Evolutionary conservation across 1,140 invertebrate genomes (phyloP), one percentile per base, ranked within the genome.

Genomic region (Pseudomyrmex sp.): DNA sequence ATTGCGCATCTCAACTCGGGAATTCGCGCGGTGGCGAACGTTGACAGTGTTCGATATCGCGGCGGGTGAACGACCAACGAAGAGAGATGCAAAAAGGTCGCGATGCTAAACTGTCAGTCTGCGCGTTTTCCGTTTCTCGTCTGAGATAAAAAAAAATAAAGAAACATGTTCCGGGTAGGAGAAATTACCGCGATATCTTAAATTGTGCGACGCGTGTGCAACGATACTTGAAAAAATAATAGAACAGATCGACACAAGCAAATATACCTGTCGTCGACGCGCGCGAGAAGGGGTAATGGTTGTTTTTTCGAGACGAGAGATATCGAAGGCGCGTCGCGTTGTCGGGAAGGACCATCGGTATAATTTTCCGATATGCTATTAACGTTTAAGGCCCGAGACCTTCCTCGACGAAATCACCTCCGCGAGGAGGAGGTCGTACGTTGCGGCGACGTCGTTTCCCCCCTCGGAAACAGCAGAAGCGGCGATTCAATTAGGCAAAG

Each of bases 401-500:
- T 35, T 35, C 54, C 69, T 52, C 73, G 56, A 18, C 12, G 62
- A 66, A 73, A 59, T 58, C 73, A 35, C 54, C 65, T 52, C 26
- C n/a, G 59, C 66, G 72, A 61, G 48, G 52, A 69, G 56, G 52
- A 85, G 46, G 48, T 12, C 76, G 66, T 79, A 69, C 58, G 35
- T 54, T 52, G 46, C 46, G 58, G 52, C 66, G 58, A 84, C 48
- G 59, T 79, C 7, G 72, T 35, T 52, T 10, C 50, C 35, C 18
- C 12, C 65, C 54, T 52, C 65, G 44, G 56, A 26, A 56, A 44
- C 75, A 66, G 83, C 83, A 74, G 79, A 76, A 84, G 89, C 82
- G 82, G 86, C 85, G 83, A 92, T 92, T 93, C 92, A 93, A 93
- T 93, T 93, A 93, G 86, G 88, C 88, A 88, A 89, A 83, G 77